Conservation (phyloP, 1,140 invertebrate species). For the Meloidogyne hapla region DNA sequence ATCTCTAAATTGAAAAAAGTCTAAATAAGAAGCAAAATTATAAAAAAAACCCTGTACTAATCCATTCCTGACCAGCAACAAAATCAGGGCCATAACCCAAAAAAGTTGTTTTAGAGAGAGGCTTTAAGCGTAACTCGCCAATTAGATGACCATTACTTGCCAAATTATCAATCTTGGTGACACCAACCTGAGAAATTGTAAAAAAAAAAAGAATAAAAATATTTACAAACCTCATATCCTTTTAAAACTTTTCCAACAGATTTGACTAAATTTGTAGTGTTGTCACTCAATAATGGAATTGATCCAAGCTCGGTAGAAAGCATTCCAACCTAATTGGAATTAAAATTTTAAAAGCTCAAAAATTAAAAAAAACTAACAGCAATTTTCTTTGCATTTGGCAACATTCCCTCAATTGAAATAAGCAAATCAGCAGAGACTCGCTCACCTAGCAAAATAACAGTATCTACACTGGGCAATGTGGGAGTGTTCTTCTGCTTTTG, state of each 20-base stretch:
- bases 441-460: constrained; percentile 60
- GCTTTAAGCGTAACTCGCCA: constrained; percentile 49
- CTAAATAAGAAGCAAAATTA: constrained; percentile 15
- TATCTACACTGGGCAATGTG: constrained; percentile 50
- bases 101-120: constrained; percentile 53
- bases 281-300: constrained; percentile 58
- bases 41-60: constrained; percentile 51
- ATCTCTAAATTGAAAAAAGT: constrained; percentile 49
- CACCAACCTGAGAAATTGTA: constrained; percentile 32
- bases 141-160: constrained; percentile 38
- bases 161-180: constrained; percentile 48
- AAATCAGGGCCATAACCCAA: constrained; percentile 59
- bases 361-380: constrained; percentile 44
- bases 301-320: constrained; percentile 58
- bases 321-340: constrained; percentile 60
- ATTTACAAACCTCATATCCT: constrained; percentile 50
- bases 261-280: constrained; percentile 59
- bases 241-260: constrained; percentile 54
- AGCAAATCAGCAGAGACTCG: constrained; percentile 54
- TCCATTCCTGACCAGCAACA: constrained; percentile 41
- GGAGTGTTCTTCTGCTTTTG: constrained; percentile 38
- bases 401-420: constrained; percentile 48
- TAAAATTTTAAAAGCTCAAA: neutral
- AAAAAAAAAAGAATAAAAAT: neutral
- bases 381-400: constrained; percentile 58